Evolutionary conservation across 2,113 vertebrate species (phyloP).

Genomic region (Colinus virginianus): DNA sequence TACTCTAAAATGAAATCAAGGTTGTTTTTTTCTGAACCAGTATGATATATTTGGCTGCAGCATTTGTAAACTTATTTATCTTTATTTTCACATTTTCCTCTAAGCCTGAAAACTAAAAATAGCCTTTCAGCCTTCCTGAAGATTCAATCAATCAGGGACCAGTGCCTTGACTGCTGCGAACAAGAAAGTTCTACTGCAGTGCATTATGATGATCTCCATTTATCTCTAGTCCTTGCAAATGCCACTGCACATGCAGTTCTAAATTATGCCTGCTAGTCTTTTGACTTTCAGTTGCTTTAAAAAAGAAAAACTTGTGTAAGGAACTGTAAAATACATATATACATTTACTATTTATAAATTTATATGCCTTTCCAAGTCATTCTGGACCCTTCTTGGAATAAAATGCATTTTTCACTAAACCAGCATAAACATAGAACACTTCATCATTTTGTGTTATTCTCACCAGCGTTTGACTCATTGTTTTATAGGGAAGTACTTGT

Average conservation of each 20-base stretch:
- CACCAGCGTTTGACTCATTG: background rate
- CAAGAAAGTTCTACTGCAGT: background rate
- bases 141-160: slow-evolving; percentile 47
- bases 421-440: background rate
- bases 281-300: background rate
- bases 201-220: slow-evolving; percentile 46
- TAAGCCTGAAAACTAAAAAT: slow-evolving; percentile 10
- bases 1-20: background rate
- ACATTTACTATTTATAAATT: too few species aligned
- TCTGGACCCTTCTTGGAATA: background rate
- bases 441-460: background rate
- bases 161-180: background rate
- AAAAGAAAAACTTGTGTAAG: background rate
- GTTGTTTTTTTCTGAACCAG: background rate
- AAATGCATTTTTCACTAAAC: slow-evolving; percentile 16
- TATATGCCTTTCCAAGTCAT: background rate
- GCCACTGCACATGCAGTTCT: background rate
- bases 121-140: slow-evolving; percentile 13
- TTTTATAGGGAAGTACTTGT: slow-evolving; percentile 4
- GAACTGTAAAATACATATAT: background rate
- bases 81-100: slow-evolving; percentile 10
- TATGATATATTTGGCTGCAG: slow-evolving; percentile 16
- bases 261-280: slow-evolving; percentile 1
- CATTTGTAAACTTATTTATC: slow-evolving; percentile 58
- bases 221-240: slow-evolving; percentile 46